These are phyloP conservation scores for Merluccius polli DNA, from an alignment of 2,797 vertebrate species.

Conservation along the genomic window DNA sequence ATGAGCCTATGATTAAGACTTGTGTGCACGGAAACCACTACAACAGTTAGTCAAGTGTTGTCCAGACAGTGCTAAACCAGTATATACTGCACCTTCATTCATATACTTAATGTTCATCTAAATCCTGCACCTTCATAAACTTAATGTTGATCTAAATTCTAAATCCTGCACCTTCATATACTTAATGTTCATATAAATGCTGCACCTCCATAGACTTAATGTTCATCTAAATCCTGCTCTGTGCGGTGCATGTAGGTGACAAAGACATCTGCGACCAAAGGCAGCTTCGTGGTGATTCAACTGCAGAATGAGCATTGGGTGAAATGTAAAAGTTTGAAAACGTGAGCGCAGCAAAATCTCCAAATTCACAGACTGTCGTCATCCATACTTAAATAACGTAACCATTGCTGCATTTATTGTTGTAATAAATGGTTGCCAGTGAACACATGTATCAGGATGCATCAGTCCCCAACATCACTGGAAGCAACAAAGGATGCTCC, in stretches of 20 bases:
- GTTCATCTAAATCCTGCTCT: not conserved
- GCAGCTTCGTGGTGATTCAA: not conserved
- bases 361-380: not conserved
- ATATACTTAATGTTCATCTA: too few species aligned
- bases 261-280: not conserved
- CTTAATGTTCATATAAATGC: not conserved
- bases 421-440: not conserved
- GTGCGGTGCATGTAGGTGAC: not conserved
- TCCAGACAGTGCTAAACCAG: too few species aligned
- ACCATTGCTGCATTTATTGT: conserved; percentile 1
- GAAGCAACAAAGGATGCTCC: not conserved
- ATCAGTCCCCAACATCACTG: not conserved
- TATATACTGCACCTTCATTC: too few species aligned
- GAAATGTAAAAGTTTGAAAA: not conserved
- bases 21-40: not conserved
- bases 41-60: not conserved
- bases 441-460: not conserved
- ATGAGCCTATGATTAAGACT: not conserved
- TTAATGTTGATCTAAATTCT: too few species aligned
- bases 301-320: not conserved
- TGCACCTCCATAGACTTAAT: not conserved
- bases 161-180: not conserved
- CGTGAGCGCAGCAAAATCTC: not conserved
- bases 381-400: not conserved
- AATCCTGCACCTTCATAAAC: too few species aligned